Evolutionary conservation across 2,797 vertebrate species (phyloP), one percentile per base, ranked within the genome.

Genomic region (Phoebastria nigripes): DNA sequence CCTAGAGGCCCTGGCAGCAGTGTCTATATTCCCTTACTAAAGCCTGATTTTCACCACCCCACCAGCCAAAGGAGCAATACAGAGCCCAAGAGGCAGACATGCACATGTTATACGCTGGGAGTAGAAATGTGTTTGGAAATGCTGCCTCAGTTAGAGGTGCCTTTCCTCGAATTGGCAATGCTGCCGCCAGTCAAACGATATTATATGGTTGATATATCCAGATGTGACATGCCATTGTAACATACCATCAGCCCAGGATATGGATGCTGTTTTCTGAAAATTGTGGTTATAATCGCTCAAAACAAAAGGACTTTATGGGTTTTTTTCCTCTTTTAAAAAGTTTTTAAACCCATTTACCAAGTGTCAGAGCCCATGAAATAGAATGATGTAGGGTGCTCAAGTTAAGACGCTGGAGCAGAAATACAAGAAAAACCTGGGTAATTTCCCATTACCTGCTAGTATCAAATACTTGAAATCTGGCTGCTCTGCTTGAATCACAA

Each of bases 401-500:
- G 92, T 95, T 95, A 95, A 97, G 82, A 95, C 78, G 73, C 89
- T 78, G 56, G 76, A 97, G 92, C 55, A 93, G 76, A 96, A 96
- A 96, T 90, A 95, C 6, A 12, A 83, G 87, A 90, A 94, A 97
- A 95, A 86, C 39, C 79, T 92, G 63, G 90, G 89, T 96, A 94
- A 96, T 97, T 97, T 96, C 94, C 93, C 70, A 96, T 95, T 95
- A 95, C 96, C 83, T 93, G 80, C 83, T 95, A 92, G 86, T 94
- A 95, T 90, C 90, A 95, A 94, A 92, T 87, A 92, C 86, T 95
- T 90, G 90, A 95, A 96, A 95, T 94, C 95, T 95, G 95, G 83
- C 83, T 95, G 55, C 74, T 90, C 73, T 91, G 62, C 66, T 93
- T 92, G 94, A 95, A 97, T 95, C 87, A 95, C 61, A 96, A 95